These are phyloP conservation scores for Cettia cetti DNA, from an alignment of 2,113 vertebrate species.

Conservation along the genomic window DNA sequence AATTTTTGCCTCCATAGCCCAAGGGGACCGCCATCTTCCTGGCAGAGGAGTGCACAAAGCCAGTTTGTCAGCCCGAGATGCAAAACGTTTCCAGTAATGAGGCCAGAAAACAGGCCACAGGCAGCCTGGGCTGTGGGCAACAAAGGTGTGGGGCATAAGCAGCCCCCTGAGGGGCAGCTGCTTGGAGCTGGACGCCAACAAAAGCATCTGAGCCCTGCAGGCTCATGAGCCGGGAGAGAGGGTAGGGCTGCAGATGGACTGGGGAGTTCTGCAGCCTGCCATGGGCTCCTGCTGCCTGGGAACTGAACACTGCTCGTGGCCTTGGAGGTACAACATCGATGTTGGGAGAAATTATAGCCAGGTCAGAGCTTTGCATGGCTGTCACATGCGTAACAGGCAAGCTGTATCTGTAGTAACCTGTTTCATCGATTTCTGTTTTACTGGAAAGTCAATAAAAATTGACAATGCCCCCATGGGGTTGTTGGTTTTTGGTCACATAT, in stretches of 20 bases:
- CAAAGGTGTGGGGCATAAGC: background rate
- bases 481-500: background rate
- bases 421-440: background rate
- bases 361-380: background rate
- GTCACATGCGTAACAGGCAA: background rate
- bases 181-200: background rate
- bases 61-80: background rate
- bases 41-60: background rate
- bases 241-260: rapidly evolving
- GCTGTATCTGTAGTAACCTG: background rate
- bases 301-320: background rate
- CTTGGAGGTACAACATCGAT: rapidly evolving
- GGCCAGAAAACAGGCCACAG: background rate
- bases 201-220: background rate
- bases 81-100: background rate
- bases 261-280: background rate
- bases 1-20: background rate
- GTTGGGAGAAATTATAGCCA: background rate
- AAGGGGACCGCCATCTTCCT: background rate
- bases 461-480: background rate
- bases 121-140: background rate
- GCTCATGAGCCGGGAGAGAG: background rate
- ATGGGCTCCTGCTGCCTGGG: background rate
- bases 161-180: rapidly evolving
- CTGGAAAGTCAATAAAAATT: background rate